A percentile compares a stretch with the other conserved stretches of the same genome.
These are phyloP conservation scores for Paramisgurnus dabryanus DNA, from an alignment of 2,113 vertebrate genomes.

Conservation along the genomic window DNA sequence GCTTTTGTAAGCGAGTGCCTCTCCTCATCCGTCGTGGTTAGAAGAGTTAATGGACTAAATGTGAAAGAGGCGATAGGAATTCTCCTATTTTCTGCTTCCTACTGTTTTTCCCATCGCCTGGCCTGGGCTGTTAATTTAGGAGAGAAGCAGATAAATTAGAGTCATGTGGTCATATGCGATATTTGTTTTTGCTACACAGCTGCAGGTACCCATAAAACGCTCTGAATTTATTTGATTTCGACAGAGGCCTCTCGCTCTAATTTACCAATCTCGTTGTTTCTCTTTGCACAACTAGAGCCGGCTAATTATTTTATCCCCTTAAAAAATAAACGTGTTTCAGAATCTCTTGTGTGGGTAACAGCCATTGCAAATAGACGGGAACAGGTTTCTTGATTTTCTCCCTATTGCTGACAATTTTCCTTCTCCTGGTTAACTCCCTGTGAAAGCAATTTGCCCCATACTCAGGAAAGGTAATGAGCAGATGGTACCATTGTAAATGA, in stretches of 20 bases:
- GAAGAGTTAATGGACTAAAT: slow-evolving; percentile 73
- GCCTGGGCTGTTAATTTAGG: slow-evolving; percentile 67
- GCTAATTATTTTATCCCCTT: slow-evolving; percentile 80
- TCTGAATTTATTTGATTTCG: slow-evolving; percentile 64
- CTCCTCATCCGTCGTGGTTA: slow-evolving; percentile 65
- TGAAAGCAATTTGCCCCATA: slow-evolving; percentile 84
- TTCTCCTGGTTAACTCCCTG: slow-evolving; percentile 72
- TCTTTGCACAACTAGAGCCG: slow-evolving; percentile 55
- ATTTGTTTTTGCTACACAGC: slow-evolving; percentile 71
- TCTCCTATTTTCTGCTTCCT: slow-evolving; percentile 72
- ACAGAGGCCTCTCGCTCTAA: slow-evolving; percentile 59
- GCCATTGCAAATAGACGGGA: slow-evolving; percentile 68
- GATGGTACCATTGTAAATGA: slow-evolving; percentile 83
- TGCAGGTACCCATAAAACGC: slow-evolving; percentile 68
- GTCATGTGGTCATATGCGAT: slow-evolving; percentile 71
- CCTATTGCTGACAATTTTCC: slow-evolving; percentile 64
- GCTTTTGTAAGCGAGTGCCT: slow-evolving; percentile 52
- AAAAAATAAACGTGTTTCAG: slow-evolving; percentile 67
- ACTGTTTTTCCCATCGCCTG: slow-evolving; percentile 65
- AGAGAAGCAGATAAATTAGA: slow-evolving; percentile 69
- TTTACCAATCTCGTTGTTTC: slow-evolving; percentile 62
- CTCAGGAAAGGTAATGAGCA: slow-evolving; percentile 77
- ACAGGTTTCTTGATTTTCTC: slow-evolving; percentile 71
- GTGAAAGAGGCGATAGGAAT: slow-evolving; percentile 69
- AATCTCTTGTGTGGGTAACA: slow-evolving; percentile 64